Conservation (phyloP, 2,888 invertebrate genomes). For the Lasioglossum figueresi region DNA sequence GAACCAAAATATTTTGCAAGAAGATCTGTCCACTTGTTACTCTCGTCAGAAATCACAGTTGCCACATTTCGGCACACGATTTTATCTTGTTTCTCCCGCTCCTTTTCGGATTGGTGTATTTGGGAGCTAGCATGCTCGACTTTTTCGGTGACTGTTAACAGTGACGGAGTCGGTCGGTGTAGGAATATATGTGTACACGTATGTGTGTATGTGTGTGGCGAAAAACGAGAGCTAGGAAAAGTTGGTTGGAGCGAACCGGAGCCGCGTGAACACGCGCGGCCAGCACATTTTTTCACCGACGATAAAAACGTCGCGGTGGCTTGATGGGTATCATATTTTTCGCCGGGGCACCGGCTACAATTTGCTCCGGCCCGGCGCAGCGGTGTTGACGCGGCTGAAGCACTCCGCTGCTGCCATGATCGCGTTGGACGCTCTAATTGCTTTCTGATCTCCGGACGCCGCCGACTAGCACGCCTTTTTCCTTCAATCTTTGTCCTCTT, state of each 20-base stretch:
- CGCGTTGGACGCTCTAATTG: constrained; percentile 55
- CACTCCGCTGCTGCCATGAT: constrained; percentile 39
- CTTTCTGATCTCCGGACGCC: constrained; percentile 42
- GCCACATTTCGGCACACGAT: neutral
- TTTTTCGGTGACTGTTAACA: constrained; percentile 66
- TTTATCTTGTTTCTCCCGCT: constrained; percentile 52
- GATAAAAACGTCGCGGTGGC: constrained; percentile 71
- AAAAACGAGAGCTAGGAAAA: constrained; percentile 68
- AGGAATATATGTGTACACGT: constrained; percentile 39
- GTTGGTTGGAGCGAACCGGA: constrained; percentile 35
- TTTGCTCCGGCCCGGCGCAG: constrained; percentile 42
- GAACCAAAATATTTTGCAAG: no score
- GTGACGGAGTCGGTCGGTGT: constrained; percentile 30
- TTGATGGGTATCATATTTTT: constrained; percentile 69
- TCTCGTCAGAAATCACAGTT: neutral
- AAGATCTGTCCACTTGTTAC: neutral
- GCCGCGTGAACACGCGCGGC: constrained; percentile 27
- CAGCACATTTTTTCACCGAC: constrained; percentile 62
- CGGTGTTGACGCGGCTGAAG: constrained; percentile 52
- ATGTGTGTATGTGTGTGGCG: constrained; percentile 42
- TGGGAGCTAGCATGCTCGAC: constrained; percentile 50
- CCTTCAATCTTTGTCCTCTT: constrained; percentile 6
- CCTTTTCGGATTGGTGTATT: constrained; percentile 77
- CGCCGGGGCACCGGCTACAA: constrained; percentile 47
- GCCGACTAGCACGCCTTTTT: neutral